Percentiles rank a stretch among this genome's conserved stretches.
These are phyloP conservation scores for Copsychus sechellarum DNA, from an alignment of 2,113 vertebrate species.

Conservation along the genomic window DNA sequence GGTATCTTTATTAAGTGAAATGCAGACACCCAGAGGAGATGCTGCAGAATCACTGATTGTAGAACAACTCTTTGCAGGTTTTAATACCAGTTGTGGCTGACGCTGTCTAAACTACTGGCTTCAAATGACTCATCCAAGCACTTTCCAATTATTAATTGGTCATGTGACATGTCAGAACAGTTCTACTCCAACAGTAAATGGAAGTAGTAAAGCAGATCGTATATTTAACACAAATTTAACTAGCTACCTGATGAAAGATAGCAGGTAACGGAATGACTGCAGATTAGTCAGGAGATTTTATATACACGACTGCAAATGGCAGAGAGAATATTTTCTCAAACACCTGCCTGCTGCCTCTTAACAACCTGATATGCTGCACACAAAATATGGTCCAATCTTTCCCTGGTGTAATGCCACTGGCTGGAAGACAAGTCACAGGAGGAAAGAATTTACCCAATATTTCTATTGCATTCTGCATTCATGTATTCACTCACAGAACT, in stretches of 20 bases:
- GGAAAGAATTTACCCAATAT: not conserved
- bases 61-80: not conserved
- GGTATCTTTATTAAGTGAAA: slow-evolving; percentile 10
- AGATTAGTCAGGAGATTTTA: not conserved
- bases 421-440: not conserved
- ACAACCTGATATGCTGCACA: not conserved
- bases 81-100: not conserved
- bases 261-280: not conserved
- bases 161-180: slow-evolving; percentile 4
- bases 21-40: slow-evolving; percentile 6
- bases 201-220: slow-evolving; percentile 15
- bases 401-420: not conserved
- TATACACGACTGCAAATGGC: not conserved
- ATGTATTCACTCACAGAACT: not conserved
- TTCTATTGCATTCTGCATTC: not conserved
- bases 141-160: not conserved
- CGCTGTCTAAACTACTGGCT: slow-evolving; percentile 9
- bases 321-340: not conserved
- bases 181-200: slow-evolving; percentile 29
- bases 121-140: slow-evolving; percentile 19
- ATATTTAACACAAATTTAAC: slow-evolving; percentile 8
- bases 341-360: not conserved
- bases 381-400: not conserved
- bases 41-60: not conserved
- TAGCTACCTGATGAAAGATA: not conserved